These are phyloP conservation scores for Pagrus major DNA, from an alignment of 2,113 vertebrate genomes.

Conservation along the genomic window DNA sequence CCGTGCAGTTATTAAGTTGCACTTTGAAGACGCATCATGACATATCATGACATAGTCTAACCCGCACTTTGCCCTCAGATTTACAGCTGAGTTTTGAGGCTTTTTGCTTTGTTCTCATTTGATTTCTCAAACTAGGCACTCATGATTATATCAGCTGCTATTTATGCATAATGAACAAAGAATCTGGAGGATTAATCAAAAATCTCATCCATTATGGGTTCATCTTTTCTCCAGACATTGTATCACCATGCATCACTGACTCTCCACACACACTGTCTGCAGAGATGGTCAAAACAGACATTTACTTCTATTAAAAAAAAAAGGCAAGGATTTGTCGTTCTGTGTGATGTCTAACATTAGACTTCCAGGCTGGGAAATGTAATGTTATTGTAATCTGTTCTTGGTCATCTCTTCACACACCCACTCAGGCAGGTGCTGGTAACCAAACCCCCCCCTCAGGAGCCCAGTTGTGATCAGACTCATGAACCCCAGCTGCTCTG, in stretches of 20 bases:
- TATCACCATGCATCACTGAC: too few species aligned
- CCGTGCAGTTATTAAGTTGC: background rate
- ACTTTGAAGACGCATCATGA: constrained; percentile 1
- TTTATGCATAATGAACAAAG: background rate
- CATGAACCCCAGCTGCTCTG: constrained; percentile 50
- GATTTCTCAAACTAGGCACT: too few species aligned
- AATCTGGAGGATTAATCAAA: background rate
- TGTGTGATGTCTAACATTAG: constrained; percentile 23
- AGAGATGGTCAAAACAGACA: constrained; percentile 21
- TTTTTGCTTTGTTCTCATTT: too few species aligned
- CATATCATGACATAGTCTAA: background rate
- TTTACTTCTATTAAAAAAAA: background rate
- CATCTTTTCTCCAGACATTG: background rate
- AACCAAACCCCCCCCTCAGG: constrained; percentile 55
- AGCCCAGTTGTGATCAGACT: constrained; percentile 23
- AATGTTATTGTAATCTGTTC: constrained; percentile 65
- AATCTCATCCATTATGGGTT: background rate
- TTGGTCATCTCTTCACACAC: constrained; percentile 67
- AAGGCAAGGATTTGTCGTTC: background rate
- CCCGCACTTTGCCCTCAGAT: background rate
- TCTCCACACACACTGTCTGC: background rate
- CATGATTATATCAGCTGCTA: background rate
- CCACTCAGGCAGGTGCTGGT: constrained; percentile 78
- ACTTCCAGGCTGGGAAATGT: constrained; percentile 35
- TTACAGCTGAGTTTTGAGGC: background rate